Evolutionary conservation across 2,888 invertebrate genomes (phyloP), one percentile per base, ranked within the genome.

Genomic region (Synergus umbraculus): DNA sequence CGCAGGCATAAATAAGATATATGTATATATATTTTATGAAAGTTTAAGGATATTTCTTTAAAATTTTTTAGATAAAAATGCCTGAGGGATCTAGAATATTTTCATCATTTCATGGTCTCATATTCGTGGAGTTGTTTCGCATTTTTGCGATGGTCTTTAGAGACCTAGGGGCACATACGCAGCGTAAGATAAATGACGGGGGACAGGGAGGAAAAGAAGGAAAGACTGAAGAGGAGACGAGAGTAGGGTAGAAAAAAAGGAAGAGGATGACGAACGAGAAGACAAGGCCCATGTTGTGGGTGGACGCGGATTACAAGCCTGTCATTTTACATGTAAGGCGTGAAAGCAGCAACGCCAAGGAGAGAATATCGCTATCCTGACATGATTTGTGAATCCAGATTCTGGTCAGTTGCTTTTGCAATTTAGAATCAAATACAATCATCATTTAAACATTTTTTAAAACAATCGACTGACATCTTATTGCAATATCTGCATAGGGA

Each of bases 271-370:
- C 13, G 18, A 43, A 73, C 64, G 76, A 18, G 76, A 79, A 58
- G 76, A 67, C 54, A 67, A 78, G 69, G 69, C 69, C 63, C 65
- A 58, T 64, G 78, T 87, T 88, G 89, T 89, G 89, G 89, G 89
- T 83, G 89, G 89, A 89, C 88, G 88, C 83, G 86, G 87, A 89
- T 89, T 89, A 87, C 87, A 85, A 84, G 87, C 84, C 88, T 89
- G 89, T 87, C 89, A 86, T 88, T 87, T 83, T 83, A 82, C 84
- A 82, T 87, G 82, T 82, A 83, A 87, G 87, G 87, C 85, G 87
- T 87, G 86, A 87, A 87, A 87, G 85, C 85, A 86, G 87, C 87
- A 83, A 84, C 86, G 82, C 29, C 22, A 49, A 69, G 69, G 49
- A 69, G 49, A 69, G 22, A 69, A 69, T 69, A 49, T 49, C 46